Base-by-base conservation (phyloP, 2,888 invertebrate species). In the Rhogogaster chlorosoma region DNA sequence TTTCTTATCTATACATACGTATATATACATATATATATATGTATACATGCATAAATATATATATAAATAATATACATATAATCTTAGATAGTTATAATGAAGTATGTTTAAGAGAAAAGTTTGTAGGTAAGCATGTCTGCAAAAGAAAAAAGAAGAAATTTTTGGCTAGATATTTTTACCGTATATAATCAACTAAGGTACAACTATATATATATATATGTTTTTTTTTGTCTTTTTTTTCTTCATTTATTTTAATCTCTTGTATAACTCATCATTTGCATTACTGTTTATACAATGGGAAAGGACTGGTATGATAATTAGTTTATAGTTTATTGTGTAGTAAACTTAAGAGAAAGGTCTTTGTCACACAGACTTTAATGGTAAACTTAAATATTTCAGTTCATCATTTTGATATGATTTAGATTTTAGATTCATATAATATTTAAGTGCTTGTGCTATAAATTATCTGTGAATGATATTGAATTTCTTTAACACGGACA, bases 391-490 rank as follows among this genome's bases (percentile, higher is more conserved):
- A 57, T n/a, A 57, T 32, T 53, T 86, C 83, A 64, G 36, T 84
- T 85, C 83, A 84, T 80, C 84, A n/a, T 82, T 61, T 83, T 85
- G 83, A 85, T 73, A 84, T 73, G 32, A 88, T 84, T 86, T 84
- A 85, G 84, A 57, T 87, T 86, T 70, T 87, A 87, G 86, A 87
- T 87, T 86, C 89, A 88, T 87, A 86, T 88, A 88, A 88, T 85
- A 88, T 88, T 87, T 90, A 90, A 91, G 90, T 91, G 91, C 88
- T 90, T 89, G 90, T 91, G 91, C 89, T 87, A 87, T 89, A 87
- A 85, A 84, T 86, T 71, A 84, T 86, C 75, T 85, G 87, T 87
- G 87, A 87, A 86, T 86, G 87, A 87, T 83, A 49, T 67, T 67
- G 42, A 83, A 67, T 83, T 83, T 67, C 32, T 42, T 83, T 45